Evolutionary conservation across 2,113 vertebrate species (phyloP).

Genomic region (Rhinopomastus cyanomelas): DNA sequence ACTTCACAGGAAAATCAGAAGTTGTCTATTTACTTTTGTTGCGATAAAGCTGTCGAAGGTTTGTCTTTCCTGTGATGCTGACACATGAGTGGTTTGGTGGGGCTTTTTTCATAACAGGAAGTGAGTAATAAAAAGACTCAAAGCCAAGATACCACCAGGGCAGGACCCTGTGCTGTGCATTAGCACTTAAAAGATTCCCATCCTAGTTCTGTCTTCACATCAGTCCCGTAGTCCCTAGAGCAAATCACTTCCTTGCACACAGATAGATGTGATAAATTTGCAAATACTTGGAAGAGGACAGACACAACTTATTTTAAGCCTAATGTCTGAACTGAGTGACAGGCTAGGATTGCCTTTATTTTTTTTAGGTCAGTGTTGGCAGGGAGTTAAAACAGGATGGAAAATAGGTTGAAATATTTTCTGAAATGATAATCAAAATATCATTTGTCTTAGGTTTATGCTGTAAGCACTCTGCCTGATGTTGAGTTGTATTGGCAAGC

Average conservation of each 20-base stretch:
- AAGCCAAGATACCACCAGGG: background rate
- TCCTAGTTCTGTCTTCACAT: background rate
- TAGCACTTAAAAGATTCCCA: slow-evolving; percentile 20
- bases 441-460: background rate
- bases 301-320: slow-evolving; percentile 11
- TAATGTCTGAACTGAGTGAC: background rate
- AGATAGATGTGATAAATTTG: slow-evolving; percentile 30
- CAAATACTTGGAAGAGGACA: slow-evolving; percentile 28
- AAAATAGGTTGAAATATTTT: slow-evolving; percentile 34
- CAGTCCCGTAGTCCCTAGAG: background rate
- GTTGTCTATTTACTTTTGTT: slow-evolving; percentile 15
- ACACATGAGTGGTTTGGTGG: background rate
- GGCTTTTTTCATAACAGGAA: slow-evolving; percentile 8
- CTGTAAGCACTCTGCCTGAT: background rate
- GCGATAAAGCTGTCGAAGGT: background rate
- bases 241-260: background rate
- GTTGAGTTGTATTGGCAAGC: slow-evolving; percentile 14
- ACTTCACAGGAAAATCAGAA: slow-evolving; percentile 25
- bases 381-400: background rate
- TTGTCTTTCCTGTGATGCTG: background rate
- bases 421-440: slow-evolving; percentile 30
- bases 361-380: background rate
- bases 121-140: slow-evolving; percentile 5
- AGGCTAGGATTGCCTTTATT: background rate
- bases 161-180: background rate